A percentile compares a stretch with the other conserved stretches of the same genome.
These are phyloP conservation scores for Acheta domesticus DNA, from an alignment of 2,888 invertebrate species.

Conservation along the genomic window DNA sequence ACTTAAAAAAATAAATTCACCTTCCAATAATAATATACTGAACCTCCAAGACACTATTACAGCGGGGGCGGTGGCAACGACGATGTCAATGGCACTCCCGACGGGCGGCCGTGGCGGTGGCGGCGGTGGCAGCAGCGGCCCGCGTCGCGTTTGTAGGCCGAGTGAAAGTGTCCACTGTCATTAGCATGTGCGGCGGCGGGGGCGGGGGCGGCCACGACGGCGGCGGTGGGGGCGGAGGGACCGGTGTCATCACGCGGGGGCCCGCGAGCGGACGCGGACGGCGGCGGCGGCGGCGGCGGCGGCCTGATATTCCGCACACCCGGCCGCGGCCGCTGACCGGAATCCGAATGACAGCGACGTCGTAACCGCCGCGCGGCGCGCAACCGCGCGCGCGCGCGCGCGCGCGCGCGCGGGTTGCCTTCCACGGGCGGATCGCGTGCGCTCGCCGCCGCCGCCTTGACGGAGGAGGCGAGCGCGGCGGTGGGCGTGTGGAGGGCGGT, in stretches of 20 bases:
- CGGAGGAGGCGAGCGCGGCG: too few relatives aligned
- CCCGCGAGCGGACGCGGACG: not conserved
- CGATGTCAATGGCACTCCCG: too few relatives aligned
- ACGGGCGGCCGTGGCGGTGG: not conserved
- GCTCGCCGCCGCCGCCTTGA: too few relatives aligned
- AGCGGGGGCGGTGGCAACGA: too few relatives aligned
- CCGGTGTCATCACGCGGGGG: not conserved
- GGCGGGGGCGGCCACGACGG: not conserved
- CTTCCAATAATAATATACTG: too few relatives aligned
- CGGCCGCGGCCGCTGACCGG: not conserved
- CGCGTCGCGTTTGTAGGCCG: conserved; percentile 3
- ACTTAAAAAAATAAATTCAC: too few relatives aligned
- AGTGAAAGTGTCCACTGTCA: conserved; percentile 9
- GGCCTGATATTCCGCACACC: conserved; percentile 7
- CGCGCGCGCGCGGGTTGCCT: too few relatives aligned
- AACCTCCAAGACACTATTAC: too few relatives aligned
- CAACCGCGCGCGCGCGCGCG: too few relatives aligned
- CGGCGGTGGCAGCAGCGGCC: not conserved
- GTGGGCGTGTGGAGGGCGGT: too few relatives aligned
- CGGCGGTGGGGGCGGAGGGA: not conserved
- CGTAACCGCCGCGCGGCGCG: not conserved
- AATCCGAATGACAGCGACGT: not conserved
- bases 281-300: not conserved
- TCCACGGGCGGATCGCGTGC: too few relatives aligned
- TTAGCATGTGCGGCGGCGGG: not conserved